These are phyloP conservation scores for Andrena trimmerana DNA, from an alignment of 2,888 invertebrate species.

Conservation along the genomic window DNA sequence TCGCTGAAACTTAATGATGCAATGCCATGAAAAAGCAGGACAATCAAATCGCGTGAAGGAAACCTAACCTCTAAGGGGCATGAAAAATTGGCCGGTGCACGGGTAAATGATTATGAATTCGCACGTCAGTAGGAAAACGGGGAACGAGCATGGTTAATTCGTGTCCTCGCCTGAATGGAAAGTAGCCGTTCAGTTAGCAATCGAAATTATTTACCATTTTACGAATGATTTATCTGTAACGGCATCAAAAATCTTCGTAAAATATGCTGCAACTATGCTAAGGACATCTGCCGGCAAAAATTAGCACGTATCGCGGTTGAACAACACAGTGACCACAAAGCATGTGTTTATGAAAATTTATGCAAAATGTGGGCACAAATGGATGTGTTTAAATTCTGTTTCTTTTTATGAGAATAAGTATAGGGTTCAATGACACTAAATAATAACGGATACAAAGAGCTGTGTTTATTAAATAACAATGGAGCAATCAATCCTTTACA, in stretches of 20 bases:
- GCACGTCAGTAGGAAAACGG: constrained; percentile 6
- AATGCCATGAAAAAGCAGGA: constrained; percentile 23
- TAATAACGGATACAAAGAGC: background rate
- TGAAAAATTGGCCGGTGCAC: constrained; percentile 69
- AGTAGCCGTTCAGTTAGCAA: constrained; percentile 71
- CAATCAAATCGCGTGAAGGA: constrained; percentile 13
- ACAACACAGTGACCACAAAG: too few relatives aligned
- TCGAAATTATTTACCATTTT: constrained; percentile 80
- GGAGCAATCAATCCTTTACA: constrained; percentile 37
- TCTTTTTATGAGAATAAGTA: background rate
- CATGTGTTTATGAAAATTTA: background rate
- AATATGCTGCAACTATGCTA: constrained; percentile 29
- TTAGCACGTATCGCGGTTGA: background rate
- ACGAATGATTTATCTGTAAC: constrained; percentile 73
- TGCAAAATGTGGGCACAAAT: background rate
- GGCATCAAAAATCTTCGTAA: constrained; percentile 69
- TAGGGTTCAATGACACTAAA: background rate
- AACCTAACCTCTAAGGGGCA: constrained; percentile 71
- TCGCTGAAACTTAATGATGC: constrained; percentile 28
- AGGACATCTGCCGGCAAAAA: constrained; percentile 54
- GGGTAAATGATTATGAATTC: constrained; percentile 35
- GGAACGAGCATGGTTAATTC: background rate
- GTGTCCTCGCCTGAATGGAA: background rate
- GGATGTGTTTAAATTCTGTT: background rate
- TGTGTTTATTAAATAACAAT: background rate